These are phyloP conservation scores for Drosophila nr. medialis DNA, from an alignment of 2,888 invertebrate genomes.

Conservation along the genomic window DNA sequence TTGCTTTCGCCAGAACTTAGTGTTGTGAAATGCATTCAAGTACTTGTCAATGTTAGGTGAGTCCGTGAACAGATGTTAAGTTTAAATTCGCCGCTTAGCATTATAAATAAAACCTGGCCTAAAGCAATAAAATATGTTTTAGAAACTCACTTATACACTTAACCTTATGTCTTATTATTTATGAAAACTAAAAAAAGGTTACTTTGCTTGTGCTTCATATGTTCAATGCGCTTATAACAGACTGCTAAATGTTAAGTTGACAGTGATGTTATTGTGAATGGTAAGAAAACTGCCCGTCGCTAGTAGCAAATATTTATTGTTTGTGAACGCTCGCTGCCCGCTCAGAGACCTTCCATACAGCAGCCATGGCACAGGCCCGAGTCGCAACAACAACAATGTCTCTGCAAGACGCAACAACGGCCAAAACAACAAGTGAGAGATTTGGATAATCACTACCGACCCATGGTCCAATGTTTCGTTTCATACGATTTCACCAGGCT, in stretches of 20 bases:
- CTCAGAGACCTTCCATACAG: constrained; percentile 14
- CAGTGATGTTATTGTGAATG: constrained; percentile 15
- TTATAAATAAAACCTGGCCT: fast-evolving
- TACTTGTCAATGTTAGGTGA: background rate
- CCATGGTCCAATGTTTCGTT: constrained; percentile 52
- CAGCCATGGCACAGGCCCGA: constrained; percentile 64
- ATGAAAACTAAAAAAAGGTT: background rate
- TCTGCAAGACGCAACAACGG: constrained; percentile 46
- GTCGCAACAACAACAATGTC: constrained; percentile 52
- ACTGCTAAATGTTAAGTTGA: constrained; percentile 11
- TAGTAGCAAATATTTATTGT: constrained; percentile 32
- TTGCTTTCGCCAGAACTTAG: constrained; percentile 11
- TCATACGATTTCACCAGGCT: constrained; percentile 19
- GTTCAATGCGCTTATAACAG: constrained; percentile 2
- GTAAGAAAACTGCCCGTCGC: background rate
- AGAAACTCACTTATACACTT: background rate
- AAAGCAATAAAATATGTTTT: background rate
- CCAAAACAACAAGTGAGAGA: constrained; percentile 50
- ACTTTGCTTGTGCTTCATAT: background rate
- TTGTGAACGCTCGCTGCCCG: constrained; percentile 12
- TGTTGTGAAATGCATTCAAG: constrained; percentile 18
- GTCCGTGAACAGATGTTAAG: constrained; percentile 1
- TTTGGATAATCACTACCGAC: constrained; percentile 38
- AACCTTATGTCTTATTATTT: background rate
- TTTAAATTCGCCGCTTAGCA: background rate